phyloP scores from a whole-genome alignment of 2,888 invertebrate genomes.

The Pyrrhosoma nymphula region DNA sequence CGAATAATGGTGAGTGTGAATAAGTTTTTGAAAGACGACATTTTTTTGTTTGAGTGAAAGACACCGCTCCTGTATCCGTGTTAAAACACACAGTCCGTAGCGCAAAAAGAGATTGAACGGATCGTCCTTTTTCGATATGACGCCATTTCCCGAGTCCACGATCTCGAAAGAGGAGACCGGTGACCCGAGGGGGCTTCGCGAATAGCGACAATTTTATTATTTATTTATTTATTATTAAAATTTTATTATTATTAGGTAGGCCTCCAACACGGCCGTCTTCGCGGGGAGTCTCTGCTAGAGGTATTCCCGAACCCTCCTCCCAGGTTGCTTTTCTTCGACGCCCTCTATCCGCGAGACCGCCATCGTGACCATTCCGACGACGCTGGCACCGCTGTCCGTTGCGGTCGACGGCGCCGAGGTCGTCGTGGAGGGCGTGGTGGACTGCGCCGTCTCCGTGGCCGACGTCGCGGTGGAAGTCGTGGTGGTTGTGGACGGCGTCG shows the following conservation, averaged over 20 bases:
- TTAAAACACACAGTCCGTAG: conserved; percentile 62
- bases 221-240: too few relatives aligned
- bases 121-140: conserved; percentile 39
- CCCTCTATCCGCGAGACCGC: conserved; percentile 54
- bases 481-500: conserved; percentile 26
- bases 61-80: conserved; percentile 58
- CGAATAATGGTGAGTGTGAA: conserved; percentile 51
- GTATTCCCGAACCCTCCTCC: conserved; percentile 47
- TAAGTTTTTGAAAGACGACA: conserved; percentile 61
- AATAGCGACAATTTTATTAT: background rate
- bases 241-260: too few relatives aligned
- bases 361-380: conserved; percentile 52
- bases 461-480: conserved; percentile 15
- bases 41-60: conserved; percentile 60
- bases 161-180: background rate
- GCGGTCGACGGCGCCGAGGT: conserved; percentile 46
- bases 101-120: background rate
- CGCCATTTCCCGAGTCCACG: background rate
- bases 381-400: conserved; percentile 56
- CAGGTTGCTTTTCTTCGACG: conserved; percentile 48
- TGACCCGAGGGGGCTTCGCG: conserved; percentile 13
- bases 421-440: conserved; percentile 19
- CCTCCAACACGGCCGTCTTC: background rate
- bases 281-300: conserved; percentile 38
- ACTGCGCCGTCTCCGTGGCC: conserved; percentile 19